Evolutionary conservation across 1,140 invertebrate species (phyloP).

Genomic region (Apis florea): DNA sequence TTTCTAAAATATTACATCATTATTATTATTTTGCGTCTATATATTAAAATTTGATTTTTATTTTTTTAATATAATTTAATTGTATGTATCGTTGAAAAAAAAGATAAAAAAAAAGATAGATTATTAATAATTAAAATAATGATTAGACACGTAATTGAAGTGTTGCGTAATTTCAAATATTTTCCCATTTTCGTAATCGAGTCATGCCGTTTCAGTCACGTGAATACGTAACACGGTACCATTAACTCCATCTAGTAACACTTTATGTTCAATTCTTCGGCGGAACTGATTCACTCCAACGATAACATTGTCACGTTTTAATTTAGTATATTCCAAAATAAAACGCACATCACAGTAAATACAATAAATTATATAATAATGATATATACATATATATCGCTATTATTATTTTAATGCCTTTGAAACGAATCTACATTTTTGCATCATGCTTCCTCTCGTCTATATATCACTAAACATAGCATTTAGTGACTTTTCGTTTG

Average conservation of each 20-base stretch:
- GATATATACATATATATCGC: neutral
- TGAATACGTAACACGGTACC: neutral
- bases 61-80: neutral
- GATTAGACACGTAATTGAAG: neutral
- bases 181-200: conserved; percentile 2
- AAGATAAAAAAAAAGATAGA: neutral
- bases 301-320: conserved; percentile 9
- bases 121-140: neutral
- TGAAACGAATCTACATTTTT: neutral
- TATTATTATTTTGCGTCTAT: neutral
- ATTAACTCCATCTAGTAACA: conserved; percentile 46
- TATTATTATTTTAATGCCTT: neutral
- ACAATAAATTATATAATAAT: conserved; percentile 1
- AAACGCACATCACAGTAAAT: neutral
- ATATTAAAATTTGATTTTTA: too few relatives aligned
- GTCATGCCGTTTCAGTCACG: neutral
- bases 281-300: conserved; percentile 24
- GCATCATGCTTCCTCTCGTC: neutral
- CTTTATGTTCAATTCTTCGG: neutral
- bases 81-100: neutral
- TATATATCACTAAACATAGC: neutral
- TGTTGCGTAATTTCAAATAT: neutral
- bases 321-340: neutral
- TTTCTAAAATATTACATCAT: neutral
- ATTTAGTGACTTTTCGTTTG: conserved; percentile 2